These are phyloP conservation scores for Rhipidura dahli DNA, from an alignment of 2,113 vertebrate species.

Conservation along the genomic window DNA sequence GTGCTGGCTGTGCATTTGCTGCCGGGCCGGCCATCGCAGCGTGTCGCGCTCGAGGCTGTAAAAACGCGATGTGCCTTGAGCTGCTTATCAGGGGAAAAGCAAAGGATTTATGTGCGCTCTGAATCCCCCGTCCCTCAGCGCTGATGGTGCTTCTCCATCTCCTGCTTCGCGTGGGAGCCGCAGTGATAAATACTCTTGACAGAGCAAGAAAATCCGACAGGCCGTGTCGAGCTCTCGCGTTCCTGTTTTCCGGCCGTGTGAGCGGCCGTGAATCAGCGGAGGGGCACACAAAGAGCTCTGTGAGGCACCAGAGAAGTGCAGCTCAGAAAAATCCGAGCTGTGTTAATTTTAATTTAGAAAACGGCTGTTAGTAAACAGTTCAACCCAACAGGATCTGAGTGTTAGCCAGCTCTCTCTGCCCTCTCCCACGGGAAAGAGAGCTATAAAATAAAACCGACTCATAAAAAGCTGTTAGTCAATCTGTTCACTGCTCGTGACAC, in stretches of 20 bases:
- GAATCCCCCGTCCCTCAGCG: background rate
- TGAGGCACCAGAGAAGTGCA: background rate
- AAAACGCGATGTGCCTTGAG: background rate
- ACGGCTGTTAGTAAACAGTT: background rate
- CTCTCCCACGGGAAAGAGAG: constrained; percentile 40
- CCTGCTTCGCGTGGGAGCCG: background rate
- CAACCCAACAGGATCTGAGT: constrained; percentile 9
- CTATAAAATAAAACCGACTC: constrained; percentile 7
- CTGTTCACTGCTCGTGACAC: background rate
- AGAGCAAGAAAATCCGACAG: constrained; percentile 8
- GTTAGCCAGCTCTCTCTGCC: constrained; percentile 1
- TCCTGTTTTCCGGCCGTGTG: background rate
- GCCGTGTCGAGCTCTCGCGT: background rate
- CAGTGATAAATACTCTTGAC: background rate
- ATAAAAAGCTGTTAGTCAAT: constrained; percentile 49
- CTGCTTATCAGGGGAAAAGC: background rate
- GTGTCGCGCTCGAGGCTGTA: background rate
- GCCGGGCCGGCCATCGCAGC: background rate
- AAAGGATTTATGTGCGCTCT: constrained; percentile 4
- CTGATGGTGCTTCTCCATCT: background rate
- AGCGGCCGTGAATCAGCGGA: constrained; percentile 18
- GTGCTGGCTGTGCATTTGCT: background rate
- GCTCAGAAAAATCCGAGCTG: background rate
- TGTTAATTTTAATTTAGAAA: constrained; percentile 26
- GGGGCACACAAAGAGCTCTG: constrained; percentile 19